A percentile compares a stretch with the other conserved stretches of the same genome.
phyloP scores from a whole-genome alignment of 2,797 vertebrate genomes.

The Picus viridis region DNA sequence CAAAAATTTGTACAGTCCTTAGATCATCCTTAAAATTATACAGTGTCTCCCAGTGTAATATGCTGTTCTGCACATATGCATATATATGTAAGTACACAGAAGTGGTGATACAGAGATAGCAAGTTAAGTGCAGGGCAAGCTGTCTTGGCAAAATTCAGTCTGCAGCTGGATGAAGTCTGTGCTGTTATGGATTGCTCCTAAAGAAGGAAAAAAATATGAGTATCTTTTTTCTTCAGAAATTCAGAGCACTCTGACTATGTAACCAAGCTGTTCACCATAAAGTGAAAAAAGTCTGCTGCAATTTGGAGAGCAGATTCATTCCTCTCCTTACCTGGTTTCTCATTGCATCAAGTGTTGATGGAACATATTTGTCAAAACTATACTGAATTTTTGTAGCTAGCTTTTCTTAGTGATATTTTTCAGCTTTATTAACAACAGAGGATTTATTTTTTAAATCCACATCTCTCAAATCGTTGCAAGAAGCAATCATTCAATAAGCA shows the following conservation, averaged over 20 bases:
- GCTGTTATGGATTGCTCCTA: background rate
- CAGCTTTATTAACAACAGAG: background rate
- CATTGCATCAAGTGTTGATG: background rate
- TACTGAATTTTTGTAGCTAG: background rate
- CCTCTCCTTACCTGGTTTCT: background rate
- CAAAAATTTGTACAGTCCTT: rapidly evolving
- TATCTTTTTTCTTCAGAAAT: background rate
- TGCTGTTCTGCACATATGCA: background rate
- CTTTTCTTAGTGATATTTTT: background rate
- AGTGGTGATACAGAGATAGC: background rate
- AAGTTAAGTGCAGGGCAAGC: background rate
- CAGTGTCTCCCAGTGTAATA: background rate
- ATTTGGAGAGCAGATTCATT: background rate
- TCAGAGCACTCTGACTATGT: background rate
- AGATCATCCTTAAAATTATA: background rate
- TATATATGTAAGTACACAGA: background rate
- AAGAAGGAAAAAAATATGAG: background rate
- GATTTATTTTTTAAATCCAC: background rate
- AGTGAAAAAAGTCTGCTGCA: background rate
- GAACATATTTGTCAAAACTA: background rate
- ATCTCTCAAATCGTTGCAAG: background rate
- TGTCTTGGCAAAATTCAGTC: background rate
- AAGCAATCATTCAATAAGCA: background rate
- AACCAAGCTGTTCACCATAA: background rate
- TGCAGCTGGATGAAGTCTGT: background rate